phyloP scores from a whole-genome alignment of 1,140 invertebrate genomes.

The Bombus huntii region DNA sequence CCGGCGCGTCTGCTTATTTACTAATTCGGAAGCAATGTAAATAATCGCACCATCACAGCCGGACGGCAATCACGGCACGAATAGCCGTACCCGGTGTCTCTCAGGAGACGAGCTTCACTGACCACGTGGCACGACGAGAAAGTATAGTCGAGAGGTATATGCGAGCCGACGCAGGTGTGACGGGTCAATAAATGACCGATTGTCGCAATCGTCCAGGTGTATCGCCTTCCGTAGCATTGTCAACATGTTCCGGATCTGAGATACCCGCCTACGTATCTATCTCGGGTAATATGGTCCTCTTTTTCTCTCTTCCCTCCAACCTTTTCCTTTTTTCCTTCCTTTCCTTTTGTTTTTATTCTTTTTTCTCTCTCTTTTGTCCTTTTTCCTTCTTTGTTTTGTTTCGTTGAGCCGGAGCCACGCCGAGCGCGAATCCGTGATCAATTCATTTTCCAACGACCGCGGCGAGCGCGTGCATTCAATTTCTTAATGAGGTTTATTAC shows the following conservation, averaged over 20 bases:
- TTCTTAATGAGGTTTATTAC: slow-evolving; percentile 64
- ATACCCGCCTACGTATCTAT: slow-evolving; percentile 68
- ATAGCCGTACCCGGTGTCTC: slow-evolving; percentile 63
- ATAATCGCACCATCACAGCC: slow-evolving; percentile 69
- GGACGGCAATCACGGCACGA: slow-evolving; percentile 72
- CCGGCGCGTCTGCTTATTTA: slow-evolving; percentile 68
- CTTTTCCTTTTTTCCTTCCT: neutral
- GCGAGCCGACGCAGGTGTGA: slow-evolving; percentile 44
- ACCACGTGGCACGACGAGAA: slow-evolving; percentile 72
- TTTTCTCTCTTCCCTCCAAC: neutral
- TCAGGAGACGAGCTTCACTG: slow-evolving; percentile 81
- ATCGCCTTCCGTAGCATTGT: slow-evolving; percentile 83
- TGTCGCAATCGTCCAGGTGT: slow-evolving; percentile 78
- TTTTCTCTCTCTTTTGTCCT: neutral
- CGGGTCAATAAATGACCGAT: slow-evolving; percentile 75
- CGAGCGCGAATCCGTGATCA: slow-evolving; percentile 52
- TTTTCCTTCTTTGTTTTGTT: neutral
- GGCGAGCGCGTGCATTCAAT: slow-evolving; percentile 54
- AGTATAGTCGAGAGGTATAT: slow-evolving; percentile 71
- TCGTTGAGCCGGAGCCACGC: slow-evolving; percentile 43
- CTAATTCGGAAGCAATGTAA: slow-evolving; percentile 78
- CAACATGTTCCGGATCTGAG: slow-evolving; percentile 81
- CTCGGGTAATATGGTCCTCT: slow-evolving; percentile 14
- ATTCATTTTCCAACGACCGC: slow-evolving; percentile 51
- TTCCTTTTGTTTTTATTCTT: neutral